These are phyloP conservation scores for Bergia sp. DNA, from an alignment of 92 coral and sea anemone species.

Conservation along the genomic window DNA sequence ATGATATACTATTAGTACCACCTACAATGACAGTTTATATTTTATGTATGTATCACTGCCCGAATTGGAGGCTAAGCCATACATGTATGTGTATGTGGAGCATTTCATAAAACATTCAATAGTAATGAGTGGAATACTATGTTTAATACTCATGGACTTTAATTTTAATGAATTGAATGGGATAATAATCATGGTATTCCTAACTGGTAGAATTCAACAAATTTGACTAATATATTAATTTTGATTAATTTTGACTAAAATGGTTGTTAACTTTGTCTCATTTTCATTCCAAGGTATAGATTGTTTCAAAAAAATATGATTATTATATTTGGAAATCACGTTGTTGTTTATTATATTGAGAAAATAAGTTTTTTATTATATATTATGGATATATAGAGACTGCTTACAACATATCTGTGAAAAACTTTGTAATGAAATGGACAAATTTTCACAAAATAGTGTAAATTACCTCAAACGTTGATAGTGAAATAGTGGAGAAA, in stretches of 20 bases:
- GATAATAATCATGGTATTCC: constrained; percentile 12
- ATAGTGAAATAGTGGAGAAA: constrained; percentile 6
- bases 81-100: constrained; percentile 2
- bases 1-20: constrained; percentile 45
- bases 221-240: not conserved
- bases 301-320: constrained; percentile 8
- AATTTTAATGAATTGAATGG: constrained; percentile 7
- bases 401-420: constrained; percentile 5
- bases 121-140: constrained; percentile 6
- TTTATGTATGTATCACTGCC: constrained; percentile 4
- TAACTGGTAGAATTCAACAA: constrained; percentile 3
- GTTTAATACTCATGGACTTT: constrained; percentile 3
- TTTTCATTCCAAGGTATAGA: not conserved
- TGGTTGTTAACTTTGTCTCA: not conserved
- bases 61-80: constrained; percentile 5
- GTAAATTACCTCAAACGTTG: not conserved
- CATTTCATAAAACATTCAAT: constrained; percentile 11
- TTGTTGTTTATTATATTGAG: constrained; percentile 3
- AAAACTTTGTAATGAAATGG: constrained; percentile 7
- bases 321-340: constrained; percentile 11
- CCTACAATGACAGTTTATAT: constrained; percentile 14
- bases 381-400: constrained; percentile 1
- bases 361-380: constrained; percentile 1
- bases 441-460: constrained; percentile 6
- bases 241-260: not conserved